Evolutionary conservation across 2,113 vertebrate genomes (phyloP).

Genomic region (Manacus vitellinus): DNA sequence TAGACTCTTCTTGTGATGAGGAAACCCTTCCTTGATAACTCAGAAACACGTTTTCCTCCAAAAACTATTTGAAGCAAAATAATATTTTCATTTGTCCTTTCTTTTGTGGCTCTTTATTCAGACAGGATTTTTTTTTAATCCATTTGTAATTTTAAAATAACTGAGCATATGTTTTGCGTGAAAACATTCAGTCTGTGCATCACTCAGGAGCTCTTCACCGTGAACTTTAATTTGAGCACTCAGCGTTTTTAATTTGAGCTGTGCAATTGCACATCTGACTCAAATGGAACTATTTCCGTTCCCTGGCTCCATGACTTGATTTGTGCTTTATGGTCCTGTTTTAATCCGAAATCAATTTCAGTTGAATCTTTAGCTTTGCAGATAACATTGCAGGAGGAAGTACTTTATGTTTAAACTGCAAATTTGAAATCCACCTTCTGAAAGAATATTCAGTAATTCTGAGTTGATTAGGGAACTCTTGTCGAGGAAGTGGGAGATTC

Average conservation of each 20-base stretch:
- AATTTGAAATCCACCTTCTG: conserved; percentile 6
- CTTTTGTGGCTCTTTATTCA: not conserved
- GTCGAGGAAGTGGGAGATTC: not conserved
- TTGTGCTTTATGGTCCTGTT: conserved; percentile 4
- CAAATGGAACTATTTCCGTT: conserved; percentile 7
- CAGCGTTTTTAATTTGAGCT: conserved; percentile 14
- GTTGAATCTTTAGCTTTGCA: not conserved
- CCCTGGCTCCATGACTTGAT: not conserved
- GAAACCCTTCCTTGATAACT: not conserved
- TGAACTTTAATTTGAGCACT: not conserved
- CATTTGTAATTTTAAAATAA: not conserved
- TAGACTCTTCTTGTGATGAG: not conserved
- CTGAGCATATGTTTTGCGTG: not conserved
- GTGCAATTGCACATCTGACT: not conserved
- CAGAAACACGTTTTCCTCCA: not conserved
- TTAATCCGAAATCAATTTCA: conserved; percentile 50
- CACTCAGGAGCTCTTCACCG: not conserved
- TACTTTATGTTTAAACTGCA: conserved; percentile 2
- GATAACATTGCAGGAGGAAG: conserved; percentile 12
- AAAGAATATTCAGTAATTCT: conserved; percentile 26
- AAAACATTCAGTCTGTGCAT: not conserved
- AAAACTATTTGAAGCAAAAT: not conserved
- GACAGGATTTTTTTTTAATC: not conserved
- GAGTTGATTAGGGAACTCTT: not conserved
- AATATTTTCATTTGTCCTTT: not conserved